Base-by-base conservation (phyloP, 2,888 invertebrate species). In the Phrixothrix hirtus region DNA sequence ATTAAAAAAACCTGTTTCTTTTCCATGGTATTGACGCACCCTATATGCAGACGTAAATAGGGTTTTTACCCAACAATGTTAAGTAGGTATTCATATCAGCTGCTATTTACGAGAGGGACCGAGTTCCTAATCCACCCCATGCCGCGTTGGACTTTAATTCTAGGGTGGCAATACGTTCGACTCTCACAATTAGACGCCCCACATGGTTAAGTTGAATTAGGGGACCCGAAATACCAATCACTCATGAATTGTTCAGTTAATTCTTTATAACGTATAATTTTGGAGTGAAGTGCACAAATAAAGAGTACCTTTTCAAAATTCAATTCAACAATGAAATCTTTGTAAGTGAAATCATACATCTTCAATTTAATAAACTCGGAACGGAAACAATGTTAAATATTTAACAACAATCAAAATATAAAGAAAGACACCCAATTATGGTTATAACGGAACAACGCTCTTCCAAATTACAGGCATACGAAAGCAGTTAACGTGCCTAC, bases 141-240 rank as follows among this genome's bases (percentile, higher is more conserved):
- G 61, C 61, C 57, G 66, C 48, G 60, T 60, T 65, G 59, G 61
- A 62, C 65, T 70, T 67, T 67, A 68, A 69, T 69, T 67, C 63
- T 56, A 55, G 68, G 66, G 66, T 67, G 64, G 62, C 60, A 63
- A 63, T 63, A 60, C 60, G 57, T 57, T 61, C 54, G 58, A 57
- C 63, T 63, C 62, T 58, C 57, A 65, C 66, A 66, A 69, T 69
- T 68, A 68, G 62, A 61, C 65, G 62, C 62, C 63, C 66, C 60
- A 50, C 60, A 56, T 61, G 55, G 57, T 59, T 53, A 44, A 50
- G 55, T 55, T 12, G 27, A 50, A 50, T 50, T 44, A 31, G 37
- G 43, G 41, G 46, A 46, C 14, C 31, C 7, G 11, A 46, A 46
- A 32, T 32, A n/a, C 32, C 14, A 12, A 12, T 39, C 39, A 16